These are phyloP conservation scores for Venturia canescens DNA, from an alignment of 1,140 invertebrate genomes.

Conservation along the genomic window DNA sequence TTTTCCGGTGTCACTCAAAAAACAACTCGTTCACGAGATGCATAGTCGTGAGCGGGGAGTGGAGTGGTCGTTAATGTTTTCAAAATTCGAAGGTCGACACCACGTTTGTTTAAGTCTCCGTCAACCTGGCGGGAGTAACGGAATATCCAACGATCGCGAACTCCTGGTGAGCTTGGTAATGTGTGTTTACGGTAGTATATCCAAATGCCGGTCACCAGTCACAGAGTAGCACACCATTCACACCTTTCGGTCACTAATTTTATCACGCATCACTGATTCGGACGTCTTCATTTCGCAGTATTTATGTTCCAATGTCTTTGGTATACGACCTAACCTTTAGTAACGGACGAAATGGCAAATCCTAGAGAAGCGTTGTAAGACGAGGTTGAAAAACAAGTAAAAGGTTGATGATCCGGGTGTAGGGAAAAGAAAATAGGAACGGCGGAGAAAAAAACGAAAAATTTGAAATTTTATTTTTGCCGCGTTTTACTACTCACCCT, in stretches of 20 bases:
- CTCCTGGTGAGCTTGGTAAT: background rate
- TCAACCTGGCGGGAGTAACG: background rate
- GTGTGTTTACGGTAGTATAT: slow-evolving; percentile 24
- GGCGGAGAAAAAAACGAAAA: background rate
- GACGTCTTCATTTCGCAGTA: background rate
- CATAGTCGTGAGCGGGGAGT: background rate
- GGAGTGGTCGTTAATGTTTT: background rate
- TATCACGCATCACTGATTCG: slow-evolving; percentile 22
- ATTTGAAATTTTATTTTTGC: background rate
- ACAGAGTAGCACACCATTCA: slow-evolving; percentile 40
- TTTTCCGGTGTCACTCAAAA: background rate
- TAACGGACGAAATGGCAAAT: background rate
- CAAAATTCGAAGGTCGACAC: background rate
- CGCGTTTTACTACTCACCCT: slow-evolving; percentile 35
- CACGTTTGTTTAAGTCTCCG: background rate
- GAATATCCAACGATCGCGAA: slow-evolving; percentile 38
- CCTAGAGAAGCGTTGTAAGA: background rate
- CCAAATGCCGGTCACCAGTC: slow-evolving; percentile 37
- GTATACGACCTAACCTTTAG: too few species aligned
- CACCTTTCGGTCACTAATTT: slow-evolving; percentile 34
- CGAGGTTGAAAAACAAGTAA: background rate
- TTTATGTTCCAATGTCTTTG: background rate
- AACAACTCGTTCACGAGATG: background rate
- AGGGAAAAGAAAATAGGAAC: background rate
- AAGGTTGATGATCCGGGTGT: background rate